These are phyloP conservation scores for Macroglossus sobrinus DNA, from an alignment of 2,113 vertebrate species.

Conservation along the genomic window DNA sequence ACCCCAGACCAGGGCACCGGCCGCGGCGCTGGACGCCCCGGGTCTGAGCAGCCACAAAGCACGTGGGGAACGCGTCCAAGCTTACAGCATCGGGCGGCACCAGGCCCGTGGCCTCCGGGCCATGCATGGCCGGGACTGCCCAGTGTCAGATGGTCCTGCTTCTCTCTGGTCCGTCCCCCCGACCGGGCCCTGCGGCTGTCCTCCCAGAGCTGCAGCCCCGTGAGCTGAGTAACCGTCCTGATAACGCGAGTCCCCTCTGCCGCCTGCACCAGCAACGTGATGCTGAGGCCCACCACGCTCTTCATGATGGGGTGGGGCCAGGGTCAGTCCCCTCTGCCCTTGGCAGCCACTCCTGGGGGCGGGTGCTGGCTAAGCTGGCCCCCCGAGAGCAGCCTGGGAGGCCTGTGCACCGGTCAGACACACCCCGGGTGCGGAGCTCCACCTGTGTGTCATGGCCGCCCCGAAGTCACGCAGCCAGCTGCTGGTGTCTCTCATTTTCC, in stretches of 20 bases:
- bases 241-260: not conserved
- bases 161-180: not conserved
- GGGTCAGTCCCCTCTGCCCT: not conserved
- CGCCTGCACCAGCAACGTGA: no score
- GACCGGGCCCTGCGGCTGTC: not conserved
- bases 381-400: not conserved
- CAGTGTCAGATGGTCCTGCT: not conserved
- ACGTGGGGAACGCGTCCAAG: not conserved
- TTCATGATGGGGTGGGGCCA: not conserved
- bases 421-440: not conserved
- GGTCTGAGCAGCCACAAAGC: not conserved
- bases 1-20: not conserved
- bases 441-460: not conserved
- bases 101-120: no score
- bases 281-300: not conserved
- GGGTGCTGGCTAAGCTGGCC: not conserved
- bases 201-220: not conserved
- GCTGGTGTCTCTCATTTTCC: not conserved
- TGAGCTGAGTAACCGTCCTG: not conserved
- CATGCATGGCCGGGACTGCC: fast-evolving
- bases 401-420: fast-evolving
- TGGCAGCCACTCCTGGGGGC: not conserved
- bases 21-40: fast-evolving
- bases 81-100: no score
- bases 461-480: no score